Conservation (phyloP, 2,888 invertebrate species). For the Ceramica pisi region DNA sequence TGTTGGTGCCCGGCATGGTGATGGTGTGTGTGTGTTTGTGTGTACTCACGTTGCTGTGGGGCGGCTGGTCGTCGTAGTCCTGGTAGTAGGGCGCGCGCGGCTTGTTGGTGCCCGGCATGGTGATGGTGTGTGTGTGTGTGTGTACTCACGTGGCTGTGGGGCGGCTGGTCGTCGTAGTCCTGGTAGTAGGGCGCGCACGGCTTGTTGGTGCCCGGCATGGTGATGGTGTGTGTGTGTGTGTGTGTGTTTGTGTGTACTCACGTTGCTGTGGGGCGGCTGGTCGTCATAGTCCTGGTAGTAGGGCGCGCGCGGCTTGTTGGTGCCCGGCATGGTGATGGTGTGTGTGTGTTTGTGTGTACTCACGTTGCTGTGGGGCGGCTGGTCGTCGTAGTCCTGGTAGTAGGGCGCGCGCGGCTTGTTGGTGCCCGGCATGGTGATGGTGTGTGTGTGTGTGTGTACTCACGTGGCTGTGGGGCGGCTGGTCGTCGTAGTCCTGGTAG, state of each 20-base stretch:
- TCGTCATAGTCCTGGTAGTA: slow-evolving; percentile 74
- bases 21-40: slow-evolving; percentile 64
- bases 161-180: slow-evolving; percentile 75
- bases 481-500: slow-evolving; percentile 74
- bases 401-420: slow-evolving; percentile 61
- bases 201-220: slow-evolving; percentile 79
- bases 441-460: slow-evolving; percentile 43
- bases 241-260: slow-evolving; percentile 52
- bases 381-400: slow-evolving; percentile 74
- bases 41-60: slow-evolving; percentile 69
- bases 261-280: slow-evolving; percentile 71
- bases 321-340: slow-evolving; percentile 84
- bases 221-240: slow-evolving; percentile 71
- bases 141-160: slow-evolving; percentile 71
- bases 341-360: slow-evolving; percentile 41
- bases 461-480: slow-evolving; percentile 72
- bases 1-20: slow-evolving; percentile 82
- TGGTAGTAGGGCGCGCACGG: slow-evolving; percentile 63
- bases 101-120: slow-evolving; percentile 79
- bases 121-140: slow-evolving; percentile 70
- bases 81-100: slow-evolving; percentile 63
- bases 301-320: slow-evolving; percentile 61
- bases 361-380: slow-evolving; percentile 73
- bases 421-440: slow-evolving; percentile 84
- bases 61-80: slow-evolving; percentile 75